Evolutionary conservation across 2,113 vertebrate genomes (phyloP).

Genomic region (Cranoglanis bouderius): DNA sequence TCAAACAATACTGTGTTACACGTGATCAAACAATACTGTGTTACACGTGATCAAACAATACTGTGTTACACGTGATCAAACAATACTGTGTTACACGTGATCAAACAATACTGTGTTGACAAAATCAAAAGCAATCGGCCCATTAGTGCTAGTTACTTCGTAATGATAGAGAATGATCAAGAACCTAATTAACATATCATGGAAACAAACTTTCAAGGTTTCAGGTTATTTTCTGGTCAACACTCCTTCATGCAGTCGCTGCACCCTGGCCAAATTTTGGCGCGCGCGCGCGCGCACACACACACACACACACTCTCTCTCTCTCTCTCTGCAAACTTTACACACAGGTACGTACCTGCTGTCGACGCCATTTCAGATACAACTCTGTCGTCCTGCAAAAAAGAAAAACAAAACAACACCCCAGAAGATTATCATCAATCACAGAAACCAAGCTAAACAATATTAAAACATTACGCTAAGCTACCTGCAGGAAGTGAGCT

Average conservation of each 20-base stretch:
- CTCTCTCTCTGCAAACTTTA: neutral
- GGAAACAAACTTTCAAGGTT: neutral
- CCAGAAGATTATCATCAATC: neutral
- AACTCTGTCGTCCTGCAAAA: constrained; percentile 58
- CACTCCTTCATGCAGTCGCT: neutral
- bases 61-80: too few relatives aligned
- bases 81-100: too few relatives aligned
- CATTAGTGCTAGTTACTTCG: neutral
- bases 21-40: too few relatives aligned
- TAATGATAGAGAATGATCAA: neutral
- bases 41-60: too few relatives aligned
- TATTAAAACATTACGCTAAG: neutral
- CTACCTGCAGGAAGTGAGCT: neutral
- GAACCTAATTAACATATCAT: neutral
- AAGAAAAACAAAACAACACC: too few relatives aligned
- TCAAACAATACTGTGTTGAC: too few relatives aligned
- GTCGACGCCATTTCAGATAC: constrained; percentile 62
- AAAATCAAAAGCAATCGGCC: neutral
- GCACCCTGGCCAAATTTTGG: neutral
- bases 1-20: too few relatives aligned
- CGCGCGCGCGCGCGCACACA: too few relatives aligned
- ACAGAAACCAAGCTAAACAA: neutral
- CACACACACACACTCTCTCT: too few relatives aligned
- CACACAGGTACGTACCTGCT: constrained; percentile 59
- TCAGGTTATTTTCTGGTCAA: neutral